These are phyloP conservation scores for Poecilia gillii DNA, from an alignment of 2,797 vertebrate genomes.

Conservation along the genomic window DNA sequence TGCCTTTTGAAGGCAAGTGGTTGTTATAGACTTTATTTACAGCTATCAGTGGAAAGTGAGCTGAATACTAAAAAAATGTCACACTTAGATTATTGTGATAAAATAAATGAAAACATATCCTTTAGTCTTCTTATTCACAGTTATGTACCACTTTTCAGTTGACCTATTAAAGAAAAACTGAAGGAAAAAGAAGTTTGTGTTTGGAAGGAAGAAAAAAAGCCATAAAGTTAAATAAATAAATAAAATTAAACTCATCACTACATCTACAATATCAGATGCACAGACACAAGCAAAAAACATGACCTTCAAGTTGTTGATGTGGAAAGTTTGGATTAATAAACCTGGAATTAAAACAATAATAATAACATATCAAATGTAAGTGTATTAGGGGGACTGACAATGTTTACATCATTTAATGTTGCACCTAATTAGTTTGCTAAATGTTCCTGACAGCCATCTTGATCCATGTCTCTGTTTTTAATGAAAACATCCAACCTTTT, in stretches of 20 bases:
- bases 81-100: not conserved
- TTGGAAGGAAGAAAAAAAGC: not conserved
- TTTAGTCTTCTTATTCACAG: not conserved
- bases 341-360: not conserved
- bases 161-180: not conserved
- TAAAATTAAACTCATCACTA: not conserved
- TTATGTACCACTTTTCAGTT: not conserved
- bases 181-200: not conserved
- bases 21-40: not conserved
- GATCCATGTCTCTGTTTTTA: slow-evolving; percentile 19
- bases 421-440: not conserved
- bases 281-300: not conserved
- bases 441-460: slow-evolving; percentile 30
- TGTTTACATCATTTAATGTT: not conserved
- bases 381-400: not conserved
- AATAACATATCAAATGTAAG: not conserved
- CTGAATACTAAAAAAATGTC: not conserved
- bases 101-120: not conserved
- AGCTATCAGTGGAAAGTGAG: not conserved
- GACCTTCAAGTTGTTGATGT: not conserved
- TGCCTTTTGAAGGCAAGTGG: not conserved
- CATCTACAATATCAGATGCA: not conserved
- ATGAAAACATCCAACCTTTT: slow-evolving; percentile 7
- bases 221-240: not conserved
- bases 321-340: not conserved